Evolutionary conservation across 2,888 invertebrate species (phyloP).

Genomic region (Myathropa florea): DNA sequence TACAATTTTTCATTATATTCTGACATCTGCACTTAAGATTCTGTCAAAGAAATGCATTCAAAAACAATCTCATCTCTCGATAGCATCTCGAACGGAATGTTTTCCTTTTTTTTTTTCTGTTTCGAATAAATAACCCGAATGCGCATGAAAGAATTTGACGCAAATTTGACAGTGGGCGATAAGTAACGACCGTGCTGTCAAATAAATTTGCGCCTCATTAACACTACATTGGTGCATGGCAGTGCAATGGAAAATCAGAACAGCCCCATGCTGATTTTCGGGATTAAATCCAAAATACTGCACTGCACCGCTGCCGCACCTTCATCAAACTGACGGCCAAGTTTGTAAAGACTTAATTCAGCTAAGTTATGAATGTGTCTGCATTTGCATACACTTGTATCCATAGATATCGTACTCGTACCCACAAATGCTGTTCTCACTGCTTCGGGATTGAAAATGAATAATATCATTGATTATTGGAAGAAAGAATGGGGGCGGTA

Average conservation of each 20-base stretch:
- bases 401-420: not conserved
- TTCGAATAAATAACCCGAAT: slow-evolving; percentile 49
- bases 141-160: slow-evolving; percentile 65
- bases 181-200: slow-evolving; percentile 69
- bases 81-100: slow-evolving; percentile 5
- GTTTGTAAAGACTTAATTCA: slow-evolving; percentile 57
- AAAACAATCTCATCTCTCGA: slow-evolving; percentile 52
- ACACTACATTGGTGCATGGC: slow-evolving; percentile 57
- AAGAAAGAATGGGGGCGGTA: slow-evolving; percentile 2
- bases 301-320: slow-evolving; percentile 6
- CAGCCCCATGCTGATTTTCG: slow-evolving; percentile 44
- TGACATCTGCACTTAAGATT: slow-evolving; percentile 68
- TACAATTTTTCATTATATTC: slow-evolving; percentile 61
- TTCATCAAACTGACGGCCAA: not conserved
- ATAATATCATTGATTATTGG: slow-evolving; percentile 31
- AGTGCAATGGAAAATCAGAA: slow-evolving; percentile 44
- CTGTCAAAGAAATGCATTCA: slow-evolving; percentile 69
- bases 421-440: not conserved
- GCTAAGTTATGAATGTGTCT: slow-evolving; percentile 33
- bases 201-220: slow-evolving; percentile 70
- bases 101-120: not conserved
- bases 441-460: slow-evolving; percentile 7
- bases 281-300: slow-evolving; percentile 27
- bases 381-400: not conserved
- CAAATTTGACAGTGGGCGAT: slow-evolving; percentile 71